Evolutionary conservation across 2,797 vertebrate species (phyloP).

Genomic region (Siniperca scherzeri): DNA sequence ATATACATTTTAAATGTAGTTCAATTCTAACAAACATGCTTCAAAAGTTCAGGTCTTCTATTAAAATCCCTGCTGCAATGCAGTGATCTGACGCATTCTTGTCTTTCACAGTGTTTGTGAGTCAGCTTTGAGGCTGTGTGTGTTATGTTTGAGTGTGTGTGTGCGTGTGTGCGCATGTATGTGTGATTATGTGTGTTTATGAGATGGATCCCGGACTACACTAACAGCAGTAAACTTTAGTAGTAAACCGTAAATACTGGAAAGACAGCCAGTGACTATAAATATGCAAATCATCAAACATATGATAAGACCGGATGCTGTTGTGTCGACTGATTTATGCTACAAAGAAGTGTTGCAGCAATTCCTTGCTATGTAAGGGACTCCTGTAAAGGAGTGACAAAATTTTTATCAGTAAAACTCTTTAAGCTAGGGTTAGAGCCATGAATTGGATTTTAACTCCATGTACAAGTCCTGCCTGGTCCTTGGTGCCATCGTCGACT

Average conservation of each 20-base stretch:
- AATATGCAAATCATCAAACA: background rate
- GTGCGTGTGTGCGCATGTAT: background rate
- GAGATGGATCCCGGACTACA: constrained; percentile 8
- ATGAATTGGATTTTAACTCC: background rate
- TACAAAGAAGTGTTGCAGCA: background rate
- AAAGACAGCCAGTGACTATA: constrained; percentile 2
- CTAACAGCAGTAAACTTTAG: constrained; percentile 24
- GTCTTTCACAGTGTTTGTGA: constrained; percentile 53
- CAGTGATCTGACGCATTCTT: constrained; percentile 52
- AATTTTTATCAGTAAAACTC: background rate
- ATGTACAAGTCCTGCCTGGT: background rate
- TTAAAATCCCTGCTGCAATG: constrained; percentile 62
- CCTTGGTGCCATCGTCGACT: constrained; percentile 68
- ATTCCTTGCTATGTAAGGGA: background rate
- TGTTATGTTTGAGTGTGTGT: constrained; percentile 43
- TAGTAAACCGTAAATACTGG: background rate
- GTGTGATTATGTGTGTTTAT: constrained; percentile 22
- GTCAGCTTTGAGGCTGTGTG: constrained; percentile 52
- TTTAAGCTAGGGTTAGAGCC: background rate
- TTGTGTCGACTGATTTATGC: background rate
- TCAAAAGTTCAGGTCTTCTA: constrained; percentile 25
- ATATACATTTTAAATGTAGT: background rate
- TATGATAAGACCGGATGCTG: background rate
- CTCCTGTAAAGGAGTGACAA: background rate
- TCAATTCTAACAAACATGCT: background rate